Evolutionary conservation across 2,888 invertebrate species (phyloP).

Genomic region (Acleris holmiana): DNA sequence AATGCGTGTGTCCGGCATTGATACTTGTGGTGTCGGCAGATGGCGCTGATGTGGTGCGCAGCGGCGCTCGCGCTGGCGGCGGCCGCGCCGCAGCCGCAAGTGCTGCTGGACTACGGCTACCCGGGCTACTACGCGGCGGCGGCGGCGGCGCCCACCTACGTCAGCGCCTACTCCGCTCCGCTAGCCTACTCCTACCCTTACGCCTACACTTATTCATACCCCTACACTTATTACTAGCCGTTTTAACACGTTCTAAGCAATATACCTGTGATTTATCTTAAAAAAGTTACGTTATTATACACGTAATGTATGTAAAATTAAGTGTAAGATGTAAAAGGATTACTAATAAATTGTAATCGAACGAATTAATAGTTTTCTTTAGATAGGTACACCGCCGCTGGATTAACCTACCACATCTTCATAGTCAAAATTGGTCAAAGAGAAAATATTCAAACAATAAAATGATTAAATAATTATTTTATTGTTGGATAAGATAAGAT

Average conservation of each 20-base stretch:
- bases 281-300: neutral
- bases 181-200: constrained; percentile 72
- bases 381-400: no score
- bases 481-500: no score
- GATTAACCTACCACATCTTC: no score
- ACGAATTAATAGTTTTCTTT: neutral
- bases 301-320: neutral
- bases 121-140: constrained; percentile 54
- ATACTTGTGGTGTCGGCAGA: constrained; percentile 46
- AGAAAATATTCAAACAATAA: no score
- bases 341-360: constrained; percentile 17
- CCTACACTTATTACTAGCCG: constrained; percentile 62
- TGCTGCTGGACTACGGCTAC: constrained; percentile 71
- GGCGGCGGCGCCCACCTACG: constrained; percentile 57
- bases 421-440: no score
- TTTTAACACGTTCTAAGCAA: no score
- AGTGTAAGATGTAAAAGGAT: constrained; percentile 1
- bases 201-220: constrained; percentile 73
- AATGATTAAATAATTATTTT: no score
- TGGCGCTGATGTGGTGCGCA: constrained; percentile 56
- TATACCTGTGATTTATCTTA: constrained; percentile 11
- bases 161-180: constrained; percentile 64
- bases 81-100: constrained; percentile 71
- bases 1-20: no score
- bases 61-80: constrained; percentile 52